Base-by-base conservation (phyloP, 2,797 vertebrate species). In the Zalophus californianus region DNA sequence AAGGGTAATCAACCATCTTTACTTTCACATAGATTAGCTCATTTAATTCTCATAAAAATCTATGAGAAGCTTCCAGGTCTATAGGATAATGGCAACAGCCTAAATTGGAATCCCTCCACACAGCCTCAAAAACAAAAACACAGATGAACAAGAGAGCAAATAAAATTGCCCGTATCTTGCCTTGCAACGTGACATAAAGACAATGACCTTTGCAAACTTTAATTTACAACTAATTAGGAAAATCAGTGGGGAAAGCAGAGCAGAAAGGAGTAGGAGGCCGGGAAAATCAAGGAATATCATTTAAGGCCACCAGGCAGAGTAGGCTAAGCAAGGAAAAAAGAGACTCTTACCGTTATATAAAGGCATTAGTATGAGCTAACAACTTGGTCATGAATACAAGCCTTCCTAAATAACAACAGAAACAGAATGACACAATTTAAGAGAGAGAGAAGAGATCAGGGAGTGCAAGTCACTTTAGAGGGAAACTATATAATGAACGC, bases 1-100 rank as follows among this genome's bases (percentile, higher is more conserved):
- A 96, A 90, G 80, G 52, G 23, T 92, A 94, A 96, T 80, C 90
- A 90, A 58, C 1, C 1, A 85, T 86, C 87, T 94, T 94, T 83
- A 90, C 64, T 95, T 85, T 94, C 75, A 85, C 77, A 60, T 27
- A 96, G 85, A 96, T 94, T 82, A 90, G 48, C 70, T 98, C 77
- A 90, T 90, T 97, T 94, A 77, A 77, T 94, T 94, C 89, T 95
- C 93, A 96, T 95, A 86, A 96, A 96, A 92, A 38, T 79, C 64
- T 87, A 38, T 38, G 56, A 93, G 84, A 96, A 85, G 27, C 64
- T 94, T 87, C 50, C 27, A 90, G 87, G 85, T 94, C 84, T 52
- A 66, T 32, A 78, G 35, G 41, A 91, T 91, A 93, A 91, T 56
- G 60, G 11, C 68, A 91, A 52, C 35, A 89, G 77, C 48, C 82